Evolutionary conservation across 2,113 vertebrate species (phyloP).

Genomic region (Chauna torquata): DNA sequence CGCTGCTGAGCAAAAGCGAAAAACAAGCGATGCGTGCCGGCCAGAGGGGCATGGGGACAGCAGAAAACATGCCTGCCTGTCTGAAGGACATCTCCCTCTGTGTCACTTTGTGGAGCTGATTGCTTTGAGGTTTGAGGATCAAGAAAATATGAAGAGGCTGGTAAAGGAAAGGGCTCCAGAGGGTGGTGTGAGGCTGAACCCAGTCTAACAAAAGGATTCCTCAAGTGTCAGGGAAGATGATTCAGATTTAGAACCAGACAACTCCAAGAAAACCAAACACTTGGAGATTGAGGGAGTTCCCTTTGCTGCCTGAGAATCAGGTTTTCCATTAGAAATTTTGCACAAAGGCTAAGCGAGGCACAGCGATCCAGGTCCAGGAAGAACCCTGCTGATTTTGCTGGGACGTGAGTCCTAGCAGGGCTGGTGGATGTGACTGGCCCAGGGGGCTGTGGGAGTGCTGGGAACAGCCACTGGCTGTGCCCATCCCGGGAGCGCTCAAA

Average conservation of each 20-base stretch:
- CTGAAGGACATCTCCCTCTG: not conserved
- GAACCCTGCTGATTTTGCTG: not conserved
- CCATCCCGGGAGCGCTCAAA: not conserved
- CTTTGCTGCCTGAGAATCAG: not conserved
- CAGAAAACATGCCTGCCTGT: not conserved
- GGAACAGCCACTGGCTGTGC: accelerated
- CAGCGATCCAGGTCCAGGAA: accelerated
- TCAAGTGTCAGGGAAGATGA: not conserved
- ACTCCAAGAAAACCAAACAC: not conserved
- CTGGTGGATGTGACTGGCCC: not conserved
- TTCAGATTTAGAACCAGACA: not conserved
- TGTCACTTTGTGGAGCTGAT: not conserved
- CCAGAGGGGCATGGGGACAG: not conserved
- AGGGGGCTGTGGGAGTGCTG: not conserved
- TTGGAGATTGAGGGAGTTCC: not conserved
- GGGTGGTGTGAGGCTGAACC: not conserved
- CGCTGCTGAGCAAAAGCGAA: accelerated
- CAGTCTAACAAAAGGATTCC: not conserved
- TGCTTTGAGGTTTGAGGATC: not conserved
- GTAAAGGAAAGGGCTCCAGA: not conserved
- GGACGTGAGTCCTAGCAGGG: accelerated
- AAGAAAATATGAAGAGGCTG: not conserved
- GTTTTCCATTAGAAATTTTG: not conserved
- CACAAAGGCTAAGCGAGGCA: not conserved
- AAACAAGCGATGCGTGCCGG: accelerated